Evolutionary conservation across 2,797 vertebrate species (phyloP).

Genomic region (Tolypeutes matacus): DNA sequence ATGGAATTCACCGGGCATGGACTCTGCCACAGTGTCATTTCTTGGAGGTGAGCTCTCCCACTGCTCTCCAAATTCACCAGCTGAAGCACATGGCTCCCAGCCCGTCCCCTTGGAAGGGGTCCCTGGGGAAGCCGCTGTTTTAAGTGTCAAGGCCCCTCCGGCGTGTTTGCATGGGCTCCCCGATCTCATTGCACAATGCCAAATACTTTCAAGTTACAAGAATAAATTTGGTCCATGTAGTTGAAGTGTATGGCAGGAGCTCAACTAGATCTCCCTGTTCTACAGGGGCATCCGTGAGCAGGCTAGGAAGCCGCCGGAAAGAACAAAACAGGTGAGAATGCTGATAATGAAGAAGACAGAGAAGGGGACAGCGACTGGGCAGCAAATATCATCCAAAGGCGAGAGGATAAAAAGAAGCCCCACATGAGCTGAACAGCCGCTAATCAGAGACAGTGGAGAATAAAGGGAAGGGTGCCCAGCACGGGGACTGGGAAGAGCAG

Average conservation of each 20-base stretch:
- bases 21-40: neutral
- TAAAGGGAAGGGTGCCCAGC: neutral
- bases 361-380: fast-evolving
- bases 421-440: neutral
- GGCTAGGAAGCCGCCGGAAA: neutral
- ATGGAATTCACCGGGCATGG: neutral
- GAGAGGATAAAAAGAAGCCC: neutral
- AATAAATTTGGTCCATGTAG: neutral
- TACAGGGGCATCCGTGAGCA: neutral
- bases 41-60: neutral
- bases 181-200: neutral
- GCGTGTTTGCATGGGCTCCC: neutral
- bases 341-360: neutral
- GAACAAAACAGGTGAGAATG: neutral
- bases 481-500: neutral
- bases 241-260: neutral
- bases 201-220: neutral
- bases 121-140: neutral
- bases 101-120: neutral
- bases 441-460: neutral
- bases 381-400: neutral
- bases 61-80: neutral
- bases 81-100: neutral
- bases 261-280: neutral
- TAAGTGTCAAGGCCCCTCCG: neutral